Base-by-base conservation (phyloP, 2,888 invertebrate species). In the Drosophila infuscata region DNA sequence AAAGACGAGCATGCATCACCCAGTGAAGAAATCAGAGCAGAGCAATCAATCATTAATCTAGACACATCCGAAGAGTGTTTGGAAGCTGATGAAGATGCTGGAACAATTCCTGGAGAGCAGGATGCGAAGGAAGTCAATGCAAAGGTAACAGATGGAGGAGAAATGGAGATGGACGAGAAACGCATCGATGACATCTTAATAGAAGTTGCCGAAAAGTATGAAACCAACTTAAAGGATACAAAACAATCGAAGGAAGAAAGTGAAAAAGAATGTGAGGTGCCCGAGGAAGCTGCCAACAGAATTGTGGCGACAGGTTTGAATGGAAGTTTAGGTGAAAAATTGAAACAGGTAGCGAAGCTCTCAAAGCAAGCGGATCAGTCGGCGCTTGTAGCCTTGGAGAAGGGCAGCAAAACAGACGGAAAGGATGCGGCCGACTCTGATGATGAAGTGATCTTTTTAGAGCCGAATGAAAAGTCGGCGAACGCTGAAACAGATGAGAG, bases 401-500 rank as follows among this genome's bases (percentile, higher is more conserved):
- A 49, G 25, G 17, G 9, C 51, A 46, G 30, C 15, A 11, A 59
- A 58, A 11, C 9, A 17, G 3, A 12, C 17, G 35, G 15, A 32
- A 67, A 65, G 46, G 70, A 77, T 3, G 15, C 25, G 25, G 8
- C 59, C 7, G 89, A 89, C n/a, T 72, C 74, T 7, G 84, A 83
- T 67, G 92, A 92, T 54, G 92, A 92, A 63, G 88, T 92, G 0
- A 88, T 92, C 30, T 91, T 92, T 64, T 90, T 89, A 52, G 90
- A 90, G 38, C 69, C 75, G 3, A 65, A 79, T 25, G 86, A 84
- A 9, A 90, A 88, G 58, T 20, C 46, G 4, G 25, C 51, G 2
- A 25, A 59, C 29, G 2, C 32, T 1, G n/a, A 11, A 36, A 60
- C 4, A 20, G 56, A 51, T 30, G 46, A 25, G 12, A 43, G 38